Evolutionary conservation across 2,888 invertebrate species (phyloP).

Genomic region (Perithous albicinctus): DNA sequence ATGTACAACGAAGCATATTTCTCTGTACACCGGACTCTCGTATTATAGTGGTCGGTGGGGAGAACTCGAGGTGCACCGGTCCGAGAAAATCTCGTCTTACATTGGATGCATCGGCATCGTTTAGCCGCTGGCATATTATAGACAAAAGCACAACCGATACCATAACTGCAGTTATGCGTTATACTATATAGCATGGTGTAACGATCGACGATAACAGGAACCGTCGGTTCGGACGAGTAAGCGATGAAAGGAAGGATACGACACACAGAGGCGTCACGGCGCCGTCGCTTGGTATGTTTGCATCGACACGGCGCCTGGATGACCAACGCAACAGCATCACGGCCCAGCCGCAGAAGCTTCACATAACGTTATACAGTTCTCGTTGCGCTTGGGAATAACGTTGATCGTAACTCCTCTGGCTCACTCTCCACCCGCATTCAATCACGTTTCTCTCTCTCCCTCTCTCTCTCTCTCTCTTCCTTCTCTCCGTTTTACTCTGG

Average conservation of each 20-base stretch:
- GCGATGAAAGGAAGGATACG: constrained; percentile 43
- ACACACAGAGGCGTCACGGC: constrained; percentile 44
- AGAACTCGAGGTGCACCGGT: constrained; percentile 27
- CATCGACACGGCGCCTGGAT: constrained; percentile 32
- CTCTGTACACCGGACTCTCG: constrained; percentile 24
- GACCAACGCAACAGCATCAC: constrained; percentile 42
- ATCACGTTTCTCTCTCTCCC: not conserved
- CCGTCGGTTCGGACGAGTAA: not conserved
- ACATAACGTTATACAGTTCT: not conserved
- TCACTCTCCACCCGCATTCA: not conserved
- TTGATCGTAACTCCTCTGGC: not conserved
- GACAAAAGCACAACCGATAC: not conserved
- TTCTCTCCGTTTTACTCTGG: not conserved
- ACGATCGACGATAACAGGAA: constrained; percentile 43
- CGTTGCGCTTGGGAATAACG: not conserved
- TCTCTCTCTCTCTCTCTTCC: not conserved
- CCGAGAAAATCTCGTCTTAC: constrained; percentile 47
- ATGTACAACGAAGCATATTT: constrained; percentile 8
- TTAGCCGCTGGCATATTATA: not conserved
- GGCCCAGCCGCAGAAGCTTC: not conserved
- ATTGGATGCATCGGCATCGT: not conserved
- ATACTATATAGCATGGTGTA: not conserved
- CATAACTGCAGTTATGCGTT: not conserved
- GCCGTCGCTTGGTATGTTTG: constrained; percentile 33
- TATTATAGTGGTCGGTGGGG: constrained; percentile 30